Evolutionary conservation across 1,140 invertebrate genomes (phyloP).

Genomic region (Lepidurus packardi): DNA sequence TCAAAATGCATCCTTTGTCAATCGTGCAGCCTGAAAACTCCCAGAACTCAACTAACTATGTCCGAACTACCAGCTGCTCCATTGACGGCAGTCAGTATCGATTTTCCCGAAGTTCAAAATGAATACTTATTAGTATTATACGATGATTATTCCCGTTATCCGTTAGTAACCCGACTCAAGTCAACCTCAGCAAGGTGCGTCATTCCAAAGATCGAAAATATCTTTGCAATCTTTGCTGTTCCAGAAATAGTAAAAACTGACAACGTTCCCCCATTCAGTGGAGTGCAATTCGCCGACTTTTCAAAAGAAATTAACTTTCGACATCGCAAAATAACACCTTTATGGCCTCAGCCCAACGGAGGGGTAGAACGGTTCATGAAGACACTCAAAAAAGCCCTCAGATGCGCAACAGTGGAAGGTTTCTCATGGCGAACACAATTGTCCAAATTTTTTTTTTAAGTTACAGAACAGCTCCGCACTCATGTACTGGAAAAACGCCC

Average conservation of each 20-base stretch:
- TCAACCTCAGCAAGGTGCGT: slow-evolving; percentile 32
- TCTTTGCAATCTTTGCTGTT: too few relatives aligned
- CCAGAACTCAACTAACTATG: slow-evolving; percentile 37
- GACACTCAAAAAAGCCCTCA: not conserved
- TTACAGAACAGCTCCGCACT: slow-evolving; percentile 3
- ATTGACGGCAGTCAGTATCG: slow-evolving; percentile 38
- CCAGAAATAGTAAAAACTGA: slow-evolving; percentile 30
- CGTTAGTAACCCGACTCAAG: slow-evolving; percentile 38
- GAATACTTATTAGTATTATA: slow-evolving; percentile 40
- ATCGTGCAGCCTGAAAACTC: not conserved
- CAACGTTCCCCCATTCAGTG: slow-evolving; percentile 38
- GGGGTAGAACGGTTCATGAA: not conserved
- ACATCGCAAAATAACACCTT: not conserved
- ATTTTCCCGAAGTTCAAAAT: slow-evolving; percentile 40
- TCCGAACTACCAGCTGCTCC: slow-evolving; percentile 35
- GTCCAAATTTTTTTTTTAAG: not conserved
- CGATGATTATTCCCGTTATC: slow-evolving; percentile 41
- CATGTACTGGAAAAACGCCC: slow-evolving; percentile 3
- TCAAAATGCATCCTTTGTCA: not conserved
- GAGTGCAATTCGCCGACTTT: slow-evolving; percentile 39
- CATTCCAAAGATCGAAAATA: too few relatives aligned
- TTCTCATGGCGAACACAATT: not conserved
- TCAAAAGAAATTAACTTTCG: not conserved
- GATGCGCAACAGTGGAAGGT: not conserved
- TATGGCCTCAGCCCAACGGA: not conserved